Evolutionary conservation across 2,888 invertebrate species (phyloP), one percentile per base, ranked within the genome.

Genomic region (Amphipyra tragopoginis): DNA sequence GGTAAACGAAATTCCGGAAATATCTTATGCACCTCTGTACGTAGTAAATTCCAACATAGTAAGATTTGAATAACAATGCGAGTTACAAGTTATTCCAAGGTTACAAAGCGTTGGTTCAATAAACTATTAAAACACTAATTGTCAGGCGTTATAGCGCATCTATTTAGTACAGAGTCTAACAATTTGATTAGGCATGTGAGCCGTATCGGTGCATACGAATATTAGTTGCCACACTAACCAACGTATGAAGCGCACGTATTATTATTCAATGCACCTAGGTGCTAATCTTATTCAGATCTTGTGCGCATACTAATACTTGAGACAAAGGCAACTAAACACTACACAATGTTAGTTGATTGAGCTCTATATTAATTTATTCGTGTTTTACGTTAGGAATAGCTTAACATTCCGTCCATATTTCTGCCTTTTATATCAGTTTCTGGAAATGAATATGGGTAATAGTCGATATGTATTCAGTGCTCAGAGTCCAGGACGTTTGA

Each of bases 281-380:
- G 80, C 65, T 75, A 79, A 80, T 69, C 65, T 49, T 75, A 79
- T 77, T 75, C 80, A 63, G 65, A 68, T 67, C 66, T 71, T 54
- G 59, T 55, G 40, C 59, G 79, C 77, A 79, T 79, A 75, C 71
- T 75, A 80, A 77, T 80, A 56, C 45, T 48, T 29, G 49, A 44
- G 60, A 80, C 79, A 72, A 80, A 78, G 71, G 63, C 49, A 63
- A 47, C 63, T 72, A 63, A 74, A 75, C 39, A 52, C 65, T 60
- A 53, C 53, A 72, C 65, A 70, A 65, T 72, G 75, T 72, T 68
- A 44, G 64, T 75, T 79, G 65, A 79, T 77, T 70, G 75, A 68
- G 76, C 56, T 65, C 33, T 53, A 13, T 47, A 61, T 63, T 75
- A 69, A 72, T 69, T 61, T 69, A 74, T 71, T 65, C 62, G 15